Percentiles rank a stretch among this genome's conserved stretches.
Evolutionary conservation across 2,113 vertebrate genomes (phyloP).

Genomic region (Aptenodytes forsteri): DNA sequence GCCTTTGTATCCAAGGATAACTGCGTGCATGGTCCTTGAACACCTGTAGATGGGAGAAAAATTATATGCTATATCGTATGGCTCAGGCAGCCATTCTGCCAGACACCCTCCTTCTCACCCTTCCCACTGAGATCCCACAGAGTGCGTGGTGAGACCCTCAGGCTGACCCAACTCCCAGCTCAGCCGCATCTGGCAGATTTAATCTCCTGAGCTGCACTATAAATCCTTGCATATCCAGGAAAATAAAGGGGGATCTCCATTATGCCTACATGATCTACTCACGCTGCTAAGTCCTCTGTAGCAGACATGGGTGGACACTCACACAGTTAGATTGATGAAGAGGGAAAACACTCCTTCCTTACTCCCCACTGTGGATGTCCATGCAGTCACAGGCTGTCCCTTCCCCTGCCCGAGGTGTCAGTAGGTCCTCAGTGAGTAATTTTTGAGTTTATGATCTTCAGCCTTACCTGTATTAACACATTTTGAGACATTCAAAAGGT

Average conservation of each 20-base stretch:
- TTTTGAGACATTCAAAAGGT: background rate
- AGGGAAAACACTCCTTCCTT: background rate
- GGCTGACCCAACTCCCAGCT: background rate
- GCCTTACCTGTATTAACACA: background rate
- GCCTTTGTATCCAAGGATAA: background rate
- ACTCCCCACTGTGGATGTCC: background rate
- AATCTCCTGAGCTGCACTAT: background rate
- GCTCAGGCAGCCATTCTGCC: background rate
- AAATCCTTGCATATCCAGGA: background rate
- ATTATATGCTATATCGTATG: accelerated
- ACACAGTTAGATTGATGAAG: background rate
- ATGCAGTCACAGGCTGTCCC: background rate
- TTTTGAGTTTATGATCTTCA: background rate
- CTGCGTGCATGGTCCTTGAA: background rate
- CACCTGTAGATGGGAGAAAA: background rate
- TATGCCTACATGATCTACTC: background rate
- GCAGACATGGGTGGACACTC: background rate
- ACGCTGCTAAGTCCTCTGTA: background rate
- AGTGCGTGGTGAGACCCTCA: background rate
- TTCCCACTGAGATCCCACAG: background rate
- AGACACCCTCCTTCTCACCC: background rate
- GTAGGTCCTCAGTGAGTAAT: background rate
- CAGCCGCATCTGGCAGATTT: background rate
- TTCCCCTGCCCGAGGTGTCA: background rate
- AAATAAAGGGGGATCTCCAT: background rate